Conservation (phyloP, 2,888 invertebrate species). For the Glyphotaelius pellucidus region DNA sequence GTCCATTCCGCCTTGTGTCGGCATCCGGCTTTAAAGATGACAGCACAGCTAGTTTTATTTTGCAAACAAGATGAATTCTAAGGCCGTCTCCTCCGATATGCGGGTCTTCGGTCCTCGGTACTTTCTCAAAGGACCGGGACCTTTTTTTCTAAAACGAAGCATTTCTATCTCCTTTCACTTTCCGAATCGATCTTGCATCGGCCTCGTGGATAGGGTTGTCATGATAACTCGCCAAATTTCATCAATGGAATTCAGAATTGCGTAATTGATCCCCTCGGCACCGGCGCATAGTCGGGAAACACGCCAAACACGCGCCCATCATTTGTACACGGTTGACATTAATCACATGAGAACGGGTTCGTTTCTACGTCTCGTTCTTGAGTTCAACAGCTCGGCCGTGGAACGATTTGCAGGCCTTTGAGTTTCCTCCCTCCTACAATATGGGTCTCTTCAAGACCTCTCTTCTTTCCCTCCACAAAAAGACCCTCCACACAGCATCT, state of each 20-base stretch:
- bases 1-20: neutral
- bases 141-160: slow-evolving; percentile 35
- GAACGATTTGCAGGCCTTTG: no score
- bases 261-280: no score
- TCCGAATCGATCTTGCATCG: slow-evolving; percentile 48
- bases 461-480: no score
- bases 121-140: neutral
- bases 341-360: no score
- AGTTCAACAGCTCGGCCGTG: no score
- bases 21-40: slow-evolving; percentile 7
- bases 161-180: slow-evolving; percentile 47
- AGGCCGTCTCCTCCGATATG: slow-evolving; percentile 30
- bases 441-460: no score
- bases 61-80: slow-evolving; percentile 40
- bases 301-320: no score
- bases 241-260: neutral
- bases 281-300: no score
- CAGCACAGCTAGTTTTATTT: slow-evolving; percentile 36
- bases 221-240: neutral
- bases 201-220: slow-evolving; percentile 16
- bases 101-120: slow-evolving; percentile 33
- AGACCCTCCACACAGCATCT: no score
- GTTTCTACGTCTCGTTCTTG: no score
- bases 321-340: no score
- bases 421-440: no score